Percentiles rank a stretch among this genome's conserved stretches.
These are phyloP conservation scores for Carcina quercana DNA, from an alignment of 2,888 invertebrate genomes.

Conservation along the genomic window DNA sequence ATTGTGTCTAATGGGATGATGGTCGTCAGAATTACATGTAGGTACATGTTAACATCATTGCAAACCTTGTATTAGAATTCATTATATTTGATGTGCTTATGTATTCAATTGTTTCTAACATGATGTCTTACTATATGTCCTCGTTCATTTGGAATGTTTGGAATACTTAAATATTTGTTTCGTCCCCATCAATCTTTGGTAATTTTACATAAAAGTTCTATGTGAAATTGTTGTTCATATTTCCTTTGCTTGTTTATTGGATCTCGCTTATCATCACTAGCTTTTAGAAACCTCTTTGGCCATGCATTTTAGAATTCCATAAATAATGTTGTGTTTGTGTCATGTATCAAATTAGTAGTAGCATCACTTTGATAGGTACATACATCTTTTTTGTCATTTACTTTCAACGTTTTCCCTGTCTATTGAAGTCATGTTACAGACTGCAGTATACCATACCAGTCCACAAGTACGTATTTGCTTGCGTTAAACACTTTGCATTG, in stretches of 20 bases:
- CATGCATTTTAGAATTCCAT: too few relatives aligned
- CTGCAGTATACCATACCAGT: too few relatives aligned
- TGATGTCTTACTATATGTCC: slow-evolving; percentile 21
- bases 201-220: slow-evolving; percentile 43
- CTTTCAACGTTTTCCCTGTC: background rate
- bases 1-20: slow-evolving; percentile 36
- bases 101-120: slow-evolving; percentile 16
- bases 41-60: slow-evolving; percentile 28
- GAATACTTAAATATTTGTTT: slow-evolving; percentile 20
- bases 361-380: background rate
- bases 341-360: too few relatives aligned
- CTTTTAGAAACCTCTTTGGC: too few relatives aligned
- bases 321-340: too few relatives aligned
- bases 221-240: slow-evolving; percentile 60
- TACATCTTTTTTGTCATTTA: background rate
- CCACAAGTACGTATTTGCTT: slow-evolving; percentile 1
- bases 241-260: slow-evolving; percentile 43
- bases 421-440: background rate
- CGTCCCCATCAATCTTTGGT: slow-evolving; percentile 20
- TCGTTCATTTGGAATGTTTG: slow-evolving; percentile 26
- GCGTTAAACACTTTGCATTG: slow-evolving; percentile 25
- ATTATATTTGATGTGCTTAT: slow-evolving; percentile 40
- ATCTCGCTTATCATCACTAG: slow-evolving; percentile 43
- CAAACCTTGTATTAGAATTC: slow-evolving; percentile 27
- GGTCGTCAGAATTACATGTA: slow-evolving; percentile 33